phyloP scores from a whole-genome alignment of 2,888 invertebrate species.

The Diadromus collaris region DNA sequence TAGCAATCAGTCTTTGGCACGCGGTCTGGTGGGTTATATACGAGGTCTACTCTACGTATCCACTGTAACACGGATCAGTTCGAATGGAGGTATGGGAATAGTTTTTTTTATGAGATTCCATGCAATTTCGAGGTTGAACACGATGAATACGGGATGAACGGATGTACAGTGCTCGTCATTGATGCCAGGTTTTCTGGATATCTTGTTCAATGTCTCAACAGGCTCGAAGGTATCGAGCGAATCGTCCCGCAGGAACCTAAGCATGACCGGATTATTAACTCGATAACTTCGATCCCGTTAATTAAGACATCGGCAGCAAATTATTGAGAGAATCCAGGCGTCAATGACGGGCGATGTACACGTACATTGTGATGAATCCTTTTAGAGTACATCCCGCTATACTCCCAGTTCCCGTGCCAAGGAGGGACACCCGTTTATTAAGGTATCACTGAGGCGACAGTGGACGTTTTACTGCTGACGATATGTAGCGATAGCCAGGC shows the following conservation, averaged over 20 bases:
- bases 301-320: too few relatives aligned
- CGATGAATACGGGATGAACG: slow-evolving; percentile 18
- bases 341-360: background rate
- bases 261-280: too few relatives aligned
- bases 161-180: background rate
- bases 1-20: slow-evolving; percentile 69
- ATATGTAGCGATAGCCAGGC: slow-evolving; percentile 25
- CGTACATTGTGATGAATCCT: background rate
- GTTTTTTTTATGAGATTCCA: slow-evolving; percentile 16
- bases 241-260: too few relatives aligned
- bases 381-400: background rate
- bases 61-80: slow-evolving; percentile 17
- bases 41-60: background rate
- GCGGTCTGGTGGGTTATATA: slow-evolving; percentile 27
- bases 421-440: slow-evolving; percentile 34
- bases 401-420: slow-evolving; percentile 9
- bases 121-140: slow-evolving; percentile 20
- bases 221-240: too few relatives aligned
- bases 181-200: too few relatives aligned
- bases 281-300: too few relatives aligned
- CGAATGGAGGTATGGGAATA: slow-evolving; percentile 27
- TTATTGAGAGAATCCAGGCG: too few relatives aligned
- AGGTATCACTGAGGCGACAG: slow-evolving; percentile 24
- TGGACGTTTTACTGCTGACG: slow-evolving; percentile 45
- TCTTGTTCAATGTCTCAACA: too few relatives aligned